Evolutionary conservation across 2,113 vertebrate species (phyloP), one percentile per base, ranked within the genome.

Genomic region (Taurulus bubalis): DNA sequence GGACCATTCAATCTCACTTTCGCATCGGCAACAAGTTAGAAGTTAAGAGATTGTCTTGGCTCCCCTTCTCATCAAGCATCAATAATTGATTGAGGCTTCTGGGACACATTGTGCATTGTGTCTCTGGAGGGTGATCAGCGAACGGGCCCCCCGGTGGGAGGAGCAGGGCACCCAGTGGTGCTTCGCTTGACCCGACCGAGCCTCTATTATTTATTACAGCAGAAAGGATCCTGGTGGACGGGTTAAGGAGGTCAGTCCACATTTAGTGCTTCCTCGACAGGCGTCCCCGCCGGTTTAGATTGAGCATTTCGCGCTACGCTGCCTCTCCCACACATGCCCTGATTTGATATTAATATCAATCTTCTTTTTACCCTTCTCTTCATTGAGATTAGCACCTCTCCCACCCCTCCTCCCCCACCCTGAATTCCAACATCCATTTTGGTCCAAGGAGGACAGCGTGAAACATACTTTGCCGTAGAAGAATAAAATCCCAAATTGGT

Each of bases 291-390:
- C 55, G 69, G 90, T 87, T 91, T 85, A 94, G 92, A 95, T 96
- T 95, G 94, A 92, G 94, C 94, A 96, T 96, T 96, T 96, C 94
- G 90, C 92, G 94, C 94, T 88, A 95, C 92, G 69, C 90, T 95
- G 95, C 90, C 85, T 91, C 90, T 87, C 79, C 77, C 89, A 89
- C 92, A 92, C 86, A 84, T 69, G 56, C 70, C 76, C 85, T 93
- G 91, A 94, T 95, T 94, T 95, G 90, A 93, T 95, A 95, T 94
- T 94, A 94, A 95, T 96, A 95, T 94, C 94, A 92, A 93, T 95
- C 90, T 92, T 88, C 75, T 91, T 90, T 94, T 92, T 90, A 78
- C 59, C 80, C 76, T 79, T 89, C 85, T 89, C 87, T 91, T 94
- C 69, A 91, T 87, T 91, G 91, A 91, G 93, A 94, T 94, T 93